Evolutionary conservation across 2,888 invertebrate species (phyloP).

Genomic region (Ophraella communa): DNA sequence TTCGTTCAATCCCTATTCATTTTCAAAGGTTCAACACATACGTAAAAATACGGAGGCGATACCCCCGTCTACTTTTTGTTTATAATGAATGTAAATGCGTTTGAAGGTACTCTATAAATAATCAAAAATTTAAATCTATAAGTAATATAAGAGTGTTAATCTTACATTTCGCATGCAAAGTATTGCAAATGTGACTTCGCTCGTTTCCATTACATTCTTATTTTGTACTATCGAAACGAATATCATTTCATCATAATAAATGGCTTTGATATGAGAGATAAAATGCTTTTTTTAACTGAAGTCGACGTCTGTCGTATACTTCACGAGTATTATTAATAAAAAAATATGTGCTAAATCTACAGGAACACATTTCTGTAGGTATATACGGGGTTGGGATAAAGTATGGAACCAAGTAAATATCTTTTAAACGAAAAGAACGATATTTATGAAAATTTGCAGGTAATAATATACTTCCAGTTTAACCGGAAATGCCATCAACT

Average conservation of each 20-base stretch:
- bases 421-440: no score
- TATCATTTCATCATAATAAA: background rate
- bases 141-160: background rate
- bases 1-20: no score
- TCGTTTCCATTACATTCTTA: background rate
- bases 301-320: background rate
- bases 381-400: no score
- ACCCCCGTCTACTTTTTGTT: no score
- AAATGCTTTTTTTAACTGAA: background rate
- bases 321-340: background rate
- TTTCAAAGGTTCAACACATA: no score
- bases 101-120: no score
- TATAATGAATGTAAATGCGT: no score
- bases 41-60: no score
- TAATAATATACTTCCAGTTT: no score
- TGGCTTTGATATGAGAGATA: background rate
- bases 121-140: background rate
- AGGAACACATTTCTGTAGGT: background rate
- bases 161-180: background rate
- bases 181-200: background rate
- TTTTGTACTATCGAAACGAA: background rate
- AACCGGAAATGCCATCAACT: no score
- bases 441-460: no score
- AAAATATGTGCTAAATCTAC: background rate
- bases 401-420: no score